Base-by-base conservation (phyloP, 2,888 invertebrate species). In the Trisateles emortualis region DNA sequence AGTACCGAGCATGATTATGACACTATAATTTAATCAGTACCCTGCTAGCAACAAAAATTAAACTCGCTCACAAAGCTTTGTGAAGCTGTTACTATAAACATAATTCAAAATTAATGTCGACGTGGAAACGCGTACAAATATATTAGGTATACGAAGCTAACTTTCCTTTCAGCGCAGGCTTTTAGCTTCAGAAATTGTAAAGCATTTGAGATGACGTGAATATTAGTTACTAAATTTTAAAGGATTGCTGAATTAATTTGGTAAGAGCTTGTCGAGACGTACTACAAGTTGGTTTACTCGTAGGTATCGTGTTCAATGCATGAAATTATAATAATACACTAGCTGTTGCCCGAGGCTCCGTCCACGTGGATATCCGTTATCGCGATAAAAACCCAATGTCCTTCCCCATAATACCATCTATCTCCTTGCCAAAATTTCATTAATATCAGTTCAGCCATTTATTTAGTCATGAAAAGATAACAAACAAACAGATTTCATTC, bases 231-330 rank as follows among this genome's bases (percentile, higher is more conserved):
- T 59, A 57, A 63, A 71, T 78, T 63, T 63, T 55, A 71, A 78
- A 72, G 72, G 73, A 80, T 72, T 54, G 68, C 54, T 57, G 59
- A 81, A 78, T 70, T 71, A 74, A 76, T 81, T 77, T 64, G 26
- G 42, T 41, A 11, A 44, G 29, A 43, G 38, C 47, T 52, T 35
- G 26, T 5, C 5, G 39, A 43, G 41, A 22, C 41, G 45, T 22
- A 43, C 3, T 5, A 26, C 26, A 38, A 3, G 50, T 29, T 16
- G 13, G 14, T 29, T 40, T 3, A 36, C 13, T n/a, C n/a, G n/a
- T n/a, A n/a, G n/a, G 16, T 33, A 26, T 60, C 6, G 32, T 14
- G 44, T 48, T 46, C 42, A n/a, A 6, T 16, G 11, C 19, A 33
- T 53, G 26, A 61, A 57, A 70, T 50, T 53, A 43, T 52, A 38